Conservation (phyloP, 92 coral and sea anemone species). For the Siderastrea radians region DNA sequence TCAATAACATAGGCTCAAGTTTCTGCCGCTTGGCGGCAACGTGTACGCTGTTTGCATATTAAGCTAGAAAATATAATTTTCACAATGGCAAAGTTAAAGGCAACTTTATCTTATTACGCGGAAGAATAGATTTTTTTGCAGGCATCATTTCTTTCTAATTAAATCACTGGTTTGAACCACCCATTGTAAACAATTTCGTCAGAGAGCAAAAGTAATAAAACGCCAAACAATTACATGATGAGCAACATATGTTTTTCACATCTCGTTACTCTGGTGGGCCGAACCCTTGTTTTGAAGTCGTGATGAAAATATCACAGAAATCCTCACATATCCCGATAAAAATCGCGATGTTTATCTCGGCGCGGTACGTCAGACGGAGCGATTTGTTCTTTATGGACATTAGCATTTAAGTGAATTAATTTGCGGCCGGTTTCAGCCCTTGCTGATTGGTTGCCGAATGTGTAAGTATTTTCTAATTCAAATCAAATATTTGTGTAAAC, state of each 20-base stretch:
- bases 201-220: background rate
- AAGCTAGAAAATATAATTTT: background rate
- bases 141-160: constrained; percentile 5
- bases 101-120: constrained; percentile 4
- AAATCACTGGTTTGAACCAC: constrained; percentile 15
- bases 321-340: constrained; percentile 35
- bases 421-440: constrained; percentile 49
- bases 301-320: constrained; percentile 30
- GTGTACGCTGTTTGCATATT: background rate
- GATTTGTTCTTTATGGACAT: constrained; percentile 55
- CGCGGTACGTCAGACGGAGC: constrained; percentile 22
- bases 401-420: constrained; percentile 68
- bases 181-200: constrained; percentile 12
- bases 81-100: constrained; percentile 18
- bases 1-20: background rate
- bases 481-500: constrained; percentile 66
- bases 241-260: background rate
- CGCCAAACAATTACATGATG: background rate
- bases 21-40: background rate
- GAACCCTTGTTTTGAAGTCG: constrained; percentile 19
- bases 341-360: constrained; percentile 19
- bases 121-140: background rate
- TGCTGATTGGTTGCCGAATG: constrained; percentile 62
- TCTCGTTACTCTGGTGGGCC: constrained; percentile 14
- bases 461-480: constrained; percentile 66